These are phyloP conservation scores for Epinotia brunnichana DNA, from an alignment of 2,888 invertebrate species.

Conservation along the genomic window DNA sequence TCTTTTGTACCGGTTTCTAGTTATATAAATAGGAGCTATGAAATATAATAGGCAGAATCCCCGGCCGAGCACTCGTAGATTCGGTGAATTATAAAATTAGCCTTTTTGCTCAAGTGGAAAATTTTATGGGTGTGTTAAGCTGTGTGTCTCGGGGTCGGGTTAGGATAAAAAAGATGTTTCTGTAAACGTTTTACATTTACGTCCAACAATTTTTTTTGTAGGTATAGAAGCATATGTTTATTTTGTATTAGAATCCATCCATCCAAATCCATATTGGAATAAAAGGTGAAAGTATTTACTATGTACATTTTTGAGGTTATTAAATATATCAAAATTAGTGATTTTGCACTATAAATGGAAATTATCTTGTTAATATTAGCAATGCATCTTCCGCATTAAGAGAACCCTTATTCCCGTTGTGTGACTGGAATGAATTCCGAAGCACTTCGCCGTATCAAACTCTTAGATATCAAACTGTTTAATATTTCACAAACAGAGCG, in stretches of 20 bases:
- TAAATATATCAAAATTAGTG: no score
- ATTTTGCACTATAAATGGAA: not conserved
- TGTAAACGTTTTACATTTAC: not conserved
- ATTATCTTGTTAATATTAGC: not conserved
- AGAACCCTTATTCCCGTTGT: constrained; percentile 24
- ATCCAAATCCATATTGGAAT: no score
- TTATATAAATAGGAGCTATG: constrained; percentile 38
- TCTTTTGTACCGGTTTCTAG: constrained; percentile 43
- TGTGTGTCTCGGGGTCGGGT: not conserved
- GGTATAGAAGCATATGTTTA: no score
- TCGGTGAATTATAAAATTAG: constrained; percentile 33
- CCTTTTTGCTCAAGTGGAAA: constrained; percentile 31
- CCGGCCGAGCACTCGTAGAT: constrained; percentile 16
- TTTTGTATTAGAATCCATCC: no score
- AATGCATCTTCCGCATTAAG: constrained; percentile 14
- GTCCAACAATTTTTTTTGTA: no score
- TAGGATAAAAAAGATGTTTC: not conserved
- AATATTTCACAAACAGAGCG: constrained; percentile 43
- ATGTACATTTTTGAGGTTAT: no score
- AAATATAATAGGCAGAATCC: constrained; percentile 33
- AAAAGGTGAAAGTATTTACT: no score
- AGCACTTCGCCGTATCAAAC: constrained; percentile 32
- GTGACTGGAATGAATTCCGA: constrained; percentile 32
- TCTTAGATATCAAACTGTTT: constrained; percentile 41
- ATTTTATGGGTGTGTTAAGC: constrained; percentile 21